These are phyloP conservation scores for Papilio helenus DNA, from an alignment of 1,140 invertebrate species.

Conservation along the genomic window DNA sequence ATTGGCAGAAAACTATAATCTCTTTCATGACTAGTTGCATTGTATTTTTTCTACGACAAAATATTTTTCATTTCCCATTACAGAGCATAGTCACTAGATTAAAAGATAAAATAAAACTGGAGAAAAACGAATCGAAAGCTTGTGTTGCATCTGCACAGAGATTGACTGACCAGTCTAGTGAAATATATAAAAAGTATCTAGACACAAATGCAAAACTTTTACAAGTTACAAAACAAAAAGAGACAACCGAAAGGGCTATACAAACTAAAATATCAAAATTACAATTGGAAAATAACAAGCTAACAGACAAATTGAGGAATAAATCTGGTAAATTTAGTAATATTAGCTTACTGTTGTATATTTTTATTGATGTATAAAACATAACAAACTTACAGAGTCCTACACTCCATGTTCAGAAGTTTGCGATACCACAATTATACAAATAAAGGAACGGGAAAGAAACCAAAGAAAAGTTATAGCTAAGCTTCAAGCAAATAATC, in stretches of 20 bases:
- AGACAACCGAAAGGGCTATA: slow-evolving; percentile 63
- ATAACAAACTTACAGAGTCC: slow-evolving; percentile 44
- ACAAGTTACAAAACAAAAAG: slow-evolving; percentile 71
- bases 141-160: slow-evolving; percentile 74
- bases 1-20: no score
- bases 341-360: slow-evolving; percentile 12
- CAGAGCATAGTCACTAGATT: slow-evolving; percentile 56
- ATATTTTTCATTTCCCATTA: slow-evolving; percentile 29
- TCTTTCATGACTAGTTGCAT: no score
- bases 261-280: slow-evolving; percentile 68
- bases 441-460: slow-evolving; percentile 63
- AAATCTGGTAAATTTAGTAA: slow-evolving; percentile 61
- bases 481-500: slow-evolving; percentile 67
- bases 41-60: no score
- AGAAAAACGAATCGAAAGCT: slow-evolving; percentile 73
- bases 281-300: slow-evolving; percentile 68
- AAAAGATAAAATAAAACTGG: slow-evolving; percentile 65
- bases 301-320: slow-evolving; percentile 62
- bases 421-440: slow-evolving; percentile 60
- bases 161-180: slow-evolving; percentile 68
- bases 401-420: slow-evolving; percentile 61
- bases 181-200: slow-evolving; percentile 59
- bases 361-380: slow-evolving; percentile 26
- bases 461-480: slow-evolving; percentile 63
- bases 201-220: slow-evolving; percentile 61